Base-by-base conservation (phyloP, 2,888 invertebrate genomes). In the Eilema sororculum region DNA sequence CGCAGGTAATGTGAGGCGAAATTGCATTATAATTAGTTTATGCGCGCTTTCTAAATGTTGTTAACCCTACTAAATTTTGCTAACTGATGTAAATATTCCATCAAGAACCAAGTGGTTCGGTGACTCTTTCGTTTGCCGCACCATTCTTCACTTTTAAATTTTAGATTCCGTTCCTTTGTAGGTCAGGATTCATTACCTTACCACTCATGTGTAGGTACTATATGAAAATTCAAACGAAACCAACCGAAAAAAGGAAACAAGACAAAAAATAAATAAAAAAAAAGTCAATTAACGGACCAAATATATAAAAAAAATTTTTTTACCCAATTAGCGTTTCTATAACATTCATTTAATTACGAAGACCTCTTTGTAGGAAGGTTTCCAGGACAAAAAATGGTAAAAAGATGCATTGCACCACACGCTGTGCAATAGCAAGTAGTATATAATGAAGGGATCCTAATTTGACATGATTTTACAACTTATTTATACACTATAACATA, bases 1-100 rank as follows among this genome's bases (percentile, higher is more conserved):
- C 82, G 78, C 41, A 73, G 76, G 74, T 86, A 89, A 87, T 84
- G 78, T 82, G 82, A 80, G 79, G 80, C 84, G 78, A 85, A 86
- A 87, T 88, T 86, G 85, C 86, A 81, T 84, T 84, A 83, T 87
- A 89, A 89, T 90, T 86, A 83, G 77, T 87, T 87, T 86, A 83
- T 81, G 80, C 81, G 80, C 91, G 91, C 90, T 90, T 90, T 90
- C 90, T 85, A 89, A 88, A 77, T 67, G 80, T 82, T 81, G 77
- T 77, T 83, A 84, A 83, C 83, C 86, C 84, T 84, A 81, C 78
- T 76, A 78, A 81, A 79, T 82, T 77, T 79, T 76, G 73, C 71
- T 65, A 74, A 67, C 68, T 72, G 68, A 69, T 65, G n/a, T n/a
- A n/a, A n/a, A n/a, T n/a, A n/a, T n/a, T n/a, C n/a, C n/a, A n/a